phyloP scores from a whole-genome alignment of 2,797 vertebrate genomes.

The Xiphorhynchus erythropygius region DNA sequence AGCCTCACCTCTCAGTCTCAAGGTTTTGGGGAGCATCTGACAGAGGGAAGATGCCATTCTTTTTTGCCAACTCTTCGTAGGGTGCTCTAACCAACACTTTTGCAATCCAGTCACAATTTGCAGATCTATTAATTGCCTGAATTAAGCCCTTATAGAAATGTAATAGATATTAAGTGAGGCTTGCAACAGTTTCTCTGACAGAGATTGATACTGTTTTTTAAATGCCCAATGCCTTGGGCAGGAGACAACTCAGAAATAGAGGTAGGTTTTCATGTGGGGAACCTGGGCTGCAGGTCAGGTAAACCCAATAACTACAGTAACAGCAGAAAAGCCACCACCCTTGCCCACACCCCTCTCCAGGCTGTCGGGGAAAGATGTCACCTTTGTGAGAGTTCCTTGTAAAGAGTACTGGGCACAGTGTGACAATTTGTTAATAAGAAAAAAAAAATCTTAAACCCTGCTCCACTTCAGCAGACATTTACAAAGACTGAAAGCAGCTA shows the following conservation, averaged over 20 bases:
- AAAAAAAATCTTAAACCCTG: not conserved
- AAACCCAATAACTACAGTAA: not conserved
- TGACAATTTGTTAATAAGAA: not conserved
- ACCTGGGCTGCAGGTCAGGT: not conserved
- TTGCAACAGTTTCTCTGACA: not conserved
- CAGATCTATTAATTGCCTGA: not conserved
- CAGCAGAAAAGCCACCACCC: not conserved
- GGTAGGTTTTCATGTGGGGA: not conserved
- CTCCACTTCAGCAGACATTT: not conserved
- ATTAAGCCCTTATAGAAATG: not conserved
- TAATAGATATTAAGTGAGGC: not conserved
- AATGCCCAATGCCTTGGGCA: not conserved
- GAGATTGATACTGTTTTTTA: not conserved
- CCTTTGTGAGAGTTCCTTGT: accelerated
- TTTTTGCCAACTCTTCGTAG: not conserved
- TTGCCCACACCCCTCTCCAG: not conserved
- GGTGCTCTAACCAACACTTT: not conserved
- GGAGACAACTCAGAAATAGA: not conserved
- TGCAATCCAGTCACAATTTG: not conserved
- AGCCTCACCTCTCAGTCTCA: conserved; percentile 49
- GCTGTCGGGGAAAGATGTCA: not conserved
- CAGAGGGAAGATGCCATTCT: not conserved
- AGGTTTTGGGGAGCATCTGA: conserved; percentile 15
- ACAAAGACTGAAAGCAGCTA: not conserved
- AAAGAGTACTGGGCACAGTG: not conserved